Base-by-base conservation (phyloP, 2,888 invertebrate genomes). In the Tipula unca region DNA sequence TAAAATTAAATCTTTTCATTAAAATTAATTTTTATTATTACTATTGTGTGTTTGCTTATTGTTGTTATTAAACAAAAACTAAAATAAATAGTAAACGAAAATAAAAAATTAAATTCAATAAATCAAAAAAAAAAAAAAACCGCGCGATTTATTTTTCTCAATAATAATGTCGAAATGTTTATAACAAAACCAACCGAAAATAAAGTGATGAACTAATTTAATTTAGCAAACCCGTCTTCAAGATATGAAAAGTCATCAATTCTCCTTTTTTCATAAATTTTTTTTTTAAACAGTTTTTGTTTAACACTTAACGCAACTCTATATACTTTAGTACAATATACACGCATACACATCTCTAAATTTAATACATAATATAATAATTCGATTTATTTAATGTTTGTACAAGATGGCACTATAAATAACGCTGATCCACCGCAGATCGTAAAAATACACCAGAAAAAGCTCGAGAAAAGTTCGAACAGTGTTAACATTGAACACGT, bases 1-100 rank as follows among this genome's bases (percentile, higher is more conserved):
- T 69, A 69, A 69, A 69, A 69, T 69, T 69, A 69, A 69, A 69
- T 25, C 69, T 69, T 69, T 69, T 69, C 69, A 69, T 69, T 69
- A 69, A 69, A 69, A 69, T 69, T 69, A 69, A 69, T 69, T 69
- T 69, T 69, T 69, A 69, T 69, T 69, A 69, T 69, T 25, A 69
- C 69, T 8, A 25, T 69, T 69, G 25, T 69, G 69, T 69, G 2
- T 69, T n/a, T 69, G 25, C 69, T 69, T 25, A 25, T 69, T 69
- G 69, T 69, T 69, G 10, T 25, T 69, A n/a, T n/a, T n/a, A n/a
- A 69, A 69, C 69, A 69, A 69, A 69, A 25, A 20, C 69, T 69
- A 25, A 69, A 69, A 69, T 69, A 69, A 69, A 69, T 69, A 69
- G 25, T 25, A 69, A 69, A 69, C 69, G 69, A 69, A 69, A 69